Conservation (phyloP, 2,888 invertebrate genomes). For the Acrobasis repandana region DNA sequence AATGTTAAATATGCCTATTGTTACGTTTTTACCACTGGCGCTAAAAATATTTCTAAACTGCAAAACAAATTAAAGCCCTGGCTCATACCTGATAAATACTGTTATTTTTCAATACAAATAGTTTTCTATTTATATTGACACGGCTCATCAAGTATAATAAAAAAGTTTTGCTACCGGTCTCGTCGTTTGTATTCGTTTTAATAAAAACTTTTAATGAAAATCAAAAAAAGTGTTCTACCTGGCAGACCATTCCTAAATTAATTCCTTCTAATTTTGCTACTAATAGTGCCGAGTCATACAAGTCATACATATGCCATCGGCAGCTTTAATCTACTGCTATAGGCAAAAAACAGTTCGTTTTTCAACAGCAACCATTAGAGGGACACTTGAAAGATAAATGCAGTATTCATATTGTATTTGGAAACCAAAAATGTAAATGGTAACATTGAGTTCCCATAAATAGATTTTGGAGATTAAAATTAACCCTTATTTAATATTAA, state of each 20-base stretch:
- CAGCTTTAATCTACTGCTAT: slow-evolving; percentile 59
- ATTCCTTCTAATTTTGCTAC: slow-evolving; percentile 67
- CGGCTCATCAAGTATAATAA: slow-evolving; percentile 65
- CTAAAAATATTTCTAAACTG: slow-evolving; percentile 50
- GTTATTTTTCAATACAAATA: slow-evolving; percentile 59
- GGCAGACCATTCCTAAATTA: slow-evolving; percentile 62
- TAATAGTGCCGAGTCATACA: slow-evolving; percentile 72
- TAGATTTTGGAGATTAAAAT: not conserved
- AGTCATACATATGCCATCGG: slow-evolving; percentile 61
- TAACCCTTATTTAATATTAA: too few species aligned
- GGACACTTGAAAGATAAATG: slow-evolving; percentile 73
- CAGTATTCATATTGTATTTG: slow-evolving; percentile 22
- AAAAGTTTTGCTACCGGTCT: slow-evolving; percentile 75
- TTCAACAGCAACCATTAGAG: slow-evolving; percentile 72
- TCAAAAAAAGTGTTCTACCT: slow-evolving; percentile 63
- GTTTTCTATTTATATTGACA: slow-evolving; percentile 72
- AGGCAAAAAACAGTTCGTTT: slow-evolving; percentile 60
- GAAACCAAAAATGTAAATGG: not conserved
- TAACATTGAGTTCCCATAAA: not conserved
- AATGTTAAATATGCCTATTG: slow-evolving; percentile 25
- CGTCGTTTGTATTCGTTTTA: slow-evolving; percentile 52
- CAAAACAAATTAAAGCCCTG: slow-evolving; percentile 49
- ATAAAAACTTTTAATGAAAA: slow-evolving; percentile 40
- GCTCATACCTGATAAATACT: slow-evolving; percentile 38
- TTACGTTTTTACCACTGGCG: slow-evolving; percentile 56